Conservation (phyloP, 2,888 invertebrate species). For the Phortica okadai region DNA sequence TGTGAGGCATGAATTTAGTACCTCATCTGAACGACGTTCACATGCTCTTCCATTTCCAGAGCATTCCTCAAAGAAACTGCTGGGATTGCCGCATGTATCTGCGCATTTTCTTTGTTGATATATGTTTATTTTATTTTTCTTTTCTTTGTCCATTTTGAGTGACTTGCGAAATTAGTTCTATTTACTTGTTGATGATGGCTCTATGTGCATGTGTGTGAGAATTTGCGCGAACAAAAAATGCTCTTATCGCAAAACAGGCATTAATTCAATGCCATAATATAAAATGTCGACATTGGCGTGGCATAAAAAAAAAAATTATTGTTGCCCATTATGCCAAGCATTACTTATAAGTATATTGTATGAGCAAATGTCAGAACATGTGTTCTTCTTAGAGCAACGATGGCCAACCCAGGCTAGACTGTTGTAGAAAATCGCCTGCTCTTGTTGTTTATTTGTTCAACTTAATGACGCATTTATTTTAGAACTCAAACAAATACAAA, state of each 20-base stretch:
- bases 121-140: too few species aligned
- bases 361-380: not conserved
- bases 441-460: too few species aligned
- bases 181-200: conserved; percentile 6
- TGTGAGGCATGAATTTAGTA: too few species aligned
- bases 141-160: too few species aligned
- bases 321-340: conserved; percentile 47
- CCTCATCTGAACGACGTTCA: too few species aligned
- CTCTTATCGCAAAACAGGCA: not conserved
- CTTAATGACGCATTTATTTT: conserved; percentile 52
- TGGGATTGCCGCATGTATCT: too few species aligned
- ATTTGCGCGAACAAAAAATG: conserved; percentile 1
- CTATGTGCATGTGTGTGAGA: not conserved
- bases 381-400: not conserved
- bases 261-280: not conserved
- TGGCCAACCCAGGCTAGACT: not conserved
- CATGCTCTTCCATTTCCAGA: too few species aligned
- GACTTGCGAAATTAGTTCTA: not conserved
- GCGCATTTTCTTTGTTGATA: too few species aligned
- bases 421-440: too few species aligned
- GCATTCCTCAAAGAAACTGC: too few species aligned
- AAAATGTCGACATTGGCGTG: conserved; percentile 44
- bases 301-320: conserved; percentile 59
- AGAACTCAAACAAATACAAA: conserved; percentile 29
- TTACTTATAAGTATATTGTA: too few species aligned